Base-by-base conservation (phyloP, 2,888 invertebrate genomes). In the Tetragonula carbonaria region DNA sequence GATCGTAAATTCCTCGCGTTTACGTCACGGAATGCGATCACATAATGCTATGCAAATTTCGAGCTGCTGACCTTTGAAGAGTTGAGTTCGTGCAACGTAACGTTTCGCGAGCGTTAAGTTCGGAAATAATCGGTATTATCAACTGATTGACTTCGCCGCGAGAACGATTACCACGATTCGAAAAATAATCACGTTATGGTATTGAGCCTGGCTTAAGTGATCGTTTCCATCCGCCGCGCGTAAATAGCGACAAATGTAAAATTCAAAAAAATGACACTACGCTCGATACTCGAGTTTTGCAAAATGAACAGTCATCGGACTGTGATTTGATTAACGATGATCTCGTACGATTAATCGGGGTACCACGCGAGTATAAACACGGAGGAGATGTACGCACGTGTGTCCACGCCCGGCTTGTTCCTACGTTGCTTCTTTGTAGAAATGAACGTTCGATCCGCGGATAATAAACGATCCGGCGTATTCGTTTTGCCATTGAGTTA, bases 301-400 rank as follows among this genome's bases (percentile, higher is more conserved):
- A 63, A 3, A 3, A 2, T 51, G 57, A 3, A 3, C 70, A 81
- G 71, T 71, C 45, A 66, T 82, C 74, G 38, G 53, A 65, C 33
- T 50, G 57, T 62, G 62, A 59, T 63, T 78, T 87, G 88, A 87
- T 87, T 88, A 88, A 87, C 79, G 78, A 62, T 66, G 62, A 57
- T 45, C 21, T 62, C 62, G 57, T 23, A 68, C 75, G 80, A 87
- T 87, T 88, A 88, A 87, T 88, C 63, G 89, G 77, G 76, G 74
- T 84, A 79, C 79, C 78, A 78, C 74, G 84, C 63, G 71, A 53
- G 71, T 78, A 78, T 84, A 83, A 83, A 83, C 76, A 81, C 74
- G 74, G 74, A 75, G 65, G 38, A 57, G 78, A 66, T 38, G 53
- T 51, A 50, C 23, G 62, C 67, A 65, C 51, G 28, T 51, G 59